Evolutionary conservation across 2,113 vertebrate genomes (phyloP), one percentile per base, ranked within the genome.

Genomic region (Natator depressus): DNA sequence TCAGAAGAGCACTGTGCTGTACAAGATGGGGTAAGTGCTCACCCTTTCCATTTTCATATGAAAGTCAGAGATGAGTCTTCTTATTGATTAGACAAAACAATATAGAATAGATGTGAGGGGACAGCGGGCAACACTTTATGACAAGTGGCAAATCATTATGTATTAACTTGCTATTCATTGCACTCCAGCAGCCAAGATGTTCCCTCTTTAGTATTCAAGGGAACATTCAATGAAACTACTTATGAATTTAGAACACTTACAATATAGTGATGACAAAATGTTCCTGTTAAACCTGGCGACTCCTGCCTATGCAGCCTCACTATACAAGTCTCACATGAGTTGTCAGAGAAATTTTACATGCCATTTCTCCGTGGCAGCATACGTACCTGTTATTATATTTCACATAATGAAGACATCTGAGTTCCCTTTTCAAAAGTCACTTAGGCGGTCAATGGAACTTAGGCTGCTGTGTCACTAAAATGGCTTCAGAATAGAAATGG

Each of bases 81-180:
- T 91, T 98, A 98, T 97, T 98, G 98, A 98, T 98, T 96, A 93
- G 92, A 89, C 85, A 80, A 98, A 98, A 97, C 97, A 97, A 95
- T 95, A 93, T 96, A 96, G 95, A 91, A 76, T 87, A 81, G 24
- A 94, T 8, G 55, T 91, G 93, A 94, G 95, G 97, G 96, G 94
- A 94, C 53, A 80, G 86, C 46, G 96, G 97, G 96, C 96, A 82
- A 80, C 88, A 88, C 57, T 93, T 97, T 96, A 89, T 89, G 97
- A 84, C 95, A 94, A 98, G 94, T 94, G 96, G 93, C 57, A 14
- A 87, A 92, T 94, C 93, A 4, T 83, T 97, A 85, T 94, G 90
- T 97, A 97, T 97, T 97, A 98, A 98, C 97, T 97, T 96, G 93
- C 86, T 96, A 88, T 92, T 97, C 93, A 62, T 91, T 96, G 96